These are phyloP conservation scores for Meloidogyne chitwoodi DNA, from an alignment of 1,140 invertebrate genomes.

Conservation along the genomic window DNA sequence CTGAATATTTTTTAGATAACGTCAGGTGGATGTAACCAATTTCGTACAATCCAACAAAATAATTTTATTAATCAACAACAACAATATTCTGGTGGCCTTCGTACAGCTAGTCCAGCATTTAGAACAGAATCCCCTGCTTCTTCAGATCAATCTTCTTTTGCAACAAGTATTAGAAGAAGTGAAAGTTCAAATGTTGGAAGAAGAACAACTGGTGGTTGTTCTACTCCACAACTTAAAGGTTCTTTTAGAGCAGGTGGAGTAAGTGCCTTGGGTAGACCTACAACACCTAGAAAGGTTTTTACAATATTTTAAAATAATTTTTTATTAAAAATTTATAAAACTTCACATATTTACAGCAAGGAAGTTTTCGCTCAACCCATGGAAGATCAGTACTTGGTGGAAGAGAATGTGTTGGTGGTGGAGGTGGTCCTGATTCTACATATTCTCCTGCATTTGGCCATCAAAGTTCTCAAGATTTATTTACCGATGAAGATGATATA, in stretches of 20 bases:
- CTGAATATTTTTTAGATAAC: not conserved
- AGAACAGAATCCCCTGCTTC: conserved; percentile 53
- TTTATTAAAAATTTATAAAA: not conserved
- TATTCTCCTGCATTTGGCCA: not conserved
- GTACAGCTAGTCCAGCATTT: conserved; percentile 25
- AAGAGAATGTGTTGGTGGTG: conserved; percentile 2
- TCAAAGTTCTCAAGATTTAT: conserved; percentile 6
- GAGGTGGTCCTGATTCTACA: not conserved
- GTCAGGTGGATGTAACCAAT: not conserved
- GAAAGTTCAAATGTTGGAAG: conserved; percentile 41
- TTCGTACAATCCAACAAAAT: not conserved
- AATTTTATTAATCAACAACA: conserved; percentile 4
- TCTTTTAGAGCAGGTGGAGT: conserved; percentile 1
- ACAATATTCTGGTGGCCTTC: conserved; percentile 4
- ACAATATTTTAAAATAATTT: no score
- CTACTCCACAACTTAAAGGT: conserved; percentile 2
- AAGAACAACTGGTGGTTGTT: not conserved
- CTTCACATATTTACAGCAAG: not conserved
- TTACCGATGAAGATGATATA: not conserved
- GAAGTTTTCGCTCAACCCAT: conserved; percentile 3
- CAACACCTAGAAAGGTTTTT: conserved; percentile 36
- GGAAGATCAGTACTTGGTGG: conserved; percentile 48
- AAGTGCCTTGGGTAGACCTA: not conserved
- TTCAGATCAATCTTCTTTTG: conserved; percentile 54
- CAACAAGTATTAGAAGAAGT: conserved; percentile 51